Base-by-base conservation (phyloP, 2,888 invertebrate genomes). In the Ametastegia equiseti region DNA sequence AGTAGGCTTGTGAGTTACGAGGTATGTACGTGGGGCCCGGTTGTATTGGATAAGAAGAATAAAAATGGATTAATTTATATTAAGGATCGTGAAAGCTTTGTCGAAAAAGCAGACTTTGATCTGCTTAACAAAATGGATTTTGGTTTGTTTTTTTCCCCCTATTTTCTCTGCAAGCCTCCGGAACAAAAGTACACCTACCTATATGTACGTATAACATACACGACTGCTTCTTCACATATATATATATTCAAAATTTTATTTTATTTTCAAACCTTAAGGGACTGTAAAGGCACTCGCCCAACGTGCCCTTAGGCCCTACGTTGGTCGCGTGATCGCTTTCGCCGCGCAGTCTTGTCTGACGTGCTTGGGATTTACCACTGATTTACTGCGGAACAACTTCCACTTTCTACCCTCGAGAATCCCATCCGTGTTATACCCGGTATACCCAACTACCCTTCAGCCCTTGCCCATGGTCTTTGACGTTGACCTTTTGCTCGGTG, bases 281-380 rank as follows among this genome's bases (percentile, higher is more conserved):
- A 6, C 15, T 13, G 60, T 15, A 39, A n/a, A 67, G n/a, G 39
- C 36, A 27, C 19, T 23, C 7, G 3, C 19, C 60, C n/a, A n/a
- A 60, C 15, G 13, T 60, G 19, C n/a, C 36, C 65, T 67, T 39
- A 39, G 39, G 65, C 36, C n/a, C 19, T n/a, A 33, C 78, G 78
- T 78, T 78, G 78, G 60, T 78, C 78, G 42, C 60, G n/a, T 36
- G 60, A 78, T 60, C 78, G 78, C 30, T 78, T 63, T 63, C 60
- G 30, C 39, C 78, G n/a, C n/a, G n/a, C n/a, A 78, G 60, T 9
- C 60, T 57, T 30, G 78, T 78, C 78, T 60, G 78, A 78, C 60
- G 78, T 42, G 60, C 42, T 42, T 19, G 78, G 78, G 78, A 78
- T 78, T 78, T 78, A 78, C 78, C 63, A 78, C 78, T 78, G 78